Percentiles rank a stretch among this genome's conserved stretches.
Evolutionary conservation across 2,888 invertebrate species (phyloP).

Genomic region (Scaptomyza cyrtandrae): DNA sequence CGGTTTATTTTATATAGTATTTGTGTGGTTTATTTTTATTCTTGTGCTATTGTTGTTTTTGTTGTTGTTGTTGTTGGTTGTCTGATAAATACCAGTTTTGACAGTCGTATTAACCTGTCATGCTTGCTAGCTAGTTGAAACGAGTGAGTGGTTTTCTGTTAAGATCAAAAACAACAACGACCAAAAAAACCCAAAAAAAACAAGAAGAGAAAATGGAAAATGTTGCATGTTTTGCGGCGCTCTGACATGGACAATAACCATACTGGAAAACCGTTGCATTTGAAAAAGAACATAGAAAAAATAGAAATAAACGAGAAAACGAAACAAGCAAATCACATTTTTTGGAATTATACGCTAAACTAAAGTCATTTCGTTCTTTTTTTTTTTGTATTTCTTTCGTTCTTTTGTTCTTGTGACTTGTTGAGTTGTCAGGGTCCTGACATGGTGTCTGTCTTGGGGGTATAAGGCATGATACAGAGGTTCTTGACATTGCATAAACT

Average conservation of each 20-base stretch:
- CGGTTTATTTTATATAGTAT: constrained; percentile 20
- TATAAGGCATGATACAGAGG: constrained; percentile 27
- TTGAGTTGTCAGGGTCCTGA: constrained; percentile 55
- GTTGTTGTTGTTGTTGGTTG: constrained; percentile 35
- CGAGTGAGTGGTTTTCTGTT: constrained; percentile 29
- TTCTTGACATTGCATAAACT: constrained; percentile 72
- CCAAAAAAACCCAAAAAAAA: constrained; percentile 25
- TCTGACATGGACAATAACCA: constrained; percentile 41
- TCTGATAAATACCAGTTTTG: constrained; percentile 71
- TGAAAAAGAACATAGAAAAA: constrained; percentile 14
- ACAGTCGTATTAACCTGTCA: constrained; percentile 74
- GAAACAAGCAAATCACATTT: constrained; percentile 29
- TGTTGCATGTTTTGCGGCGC: constrained; percentile 58
- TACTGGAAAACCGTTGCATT: constrained; percentile 13
- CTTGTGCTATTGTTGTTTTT: background rate
- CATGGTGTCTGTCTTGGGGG: constrained; percentile 27
- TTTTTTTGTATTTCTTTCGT: constrained; percentile 12
- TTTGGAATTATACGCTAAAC: constrained; percentile 48
- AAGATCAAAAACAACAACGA: constrained; percentile 44
- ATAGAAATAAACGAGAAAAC: background rate
- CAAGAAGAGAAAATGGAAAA: constrained; percentile 27
- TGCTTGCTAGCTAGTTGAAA: constrained; percentile 36
- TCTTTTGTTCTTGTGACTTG: constrained; percentile 49
- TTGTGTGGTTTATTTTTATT: background rate
- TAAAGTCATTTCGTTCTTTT: constrained; percentile 9